Percentiles rank a stretch among this genome's conserved stretches.
Conservation (phyloP, 2,113 vertebrate genomes). For the Riparia riparia region DNA sequence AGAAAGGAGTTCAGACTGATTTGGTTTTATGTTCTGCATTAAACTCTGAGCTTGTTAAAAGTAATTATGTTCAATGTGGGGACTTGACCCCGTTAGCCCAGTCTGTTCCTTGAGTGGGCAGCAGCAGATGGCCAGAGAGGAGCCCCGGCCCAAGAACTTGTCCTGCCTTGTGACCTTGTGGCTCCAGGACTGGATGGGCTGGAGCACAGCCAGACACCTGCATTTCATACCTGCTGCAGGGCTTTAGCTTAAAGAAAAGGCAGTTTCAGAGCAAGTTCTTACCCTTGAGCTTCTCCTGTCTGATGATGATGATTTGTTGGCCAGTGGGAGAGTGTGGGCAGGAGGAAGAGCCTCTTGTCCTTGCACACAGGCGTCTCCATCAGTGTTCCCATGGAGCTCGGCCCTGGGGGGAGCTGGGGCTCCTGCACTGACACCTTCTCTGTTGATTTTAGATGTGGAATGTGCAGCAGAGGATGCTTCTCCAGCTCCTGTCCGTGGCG, state of each 20-base stretch:
- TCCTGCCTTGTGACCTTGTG: neutral
- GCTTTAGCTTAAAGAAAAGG: neutral
- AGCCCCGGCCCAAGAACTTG: neutral
- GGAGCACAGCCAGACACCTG: neutral
- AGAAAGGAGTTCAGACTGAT: neutral
- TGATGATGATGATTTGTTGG: rapidly evolving
- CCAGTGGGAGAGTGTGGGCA: rapidly evolving
- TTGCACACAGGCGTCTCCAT: rapidly evolving
- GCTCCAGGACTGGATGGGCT: neutral
- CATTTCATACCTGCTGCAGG: neutral
- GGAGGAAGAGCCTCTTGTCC: neutral
- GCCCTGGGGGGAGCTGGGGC: neutral
- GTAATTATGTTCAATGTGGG: rapidly evolving
- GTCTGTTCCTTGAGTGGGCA: neutral
- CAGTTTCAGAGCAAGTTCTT: neutral
- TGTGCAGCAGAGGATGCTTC: neutral
- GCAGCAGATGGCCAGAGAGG: constrained; percentile 10
- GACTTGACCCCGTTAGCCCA: neutral
- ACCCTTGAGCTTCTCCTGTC: neutral
- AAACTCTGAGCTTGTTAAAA: neutral
- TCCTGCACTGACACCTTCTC: neutral
- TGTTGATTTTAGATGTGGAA: rapidly evolving
- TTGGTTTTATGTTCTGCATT: neutral
- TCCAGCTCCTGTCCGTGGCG: rapidly evolving
- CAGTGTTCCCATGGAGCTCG: neutral